Evolutionary conservation across 2,113 vertebrate genomes (phyloP).

Genomic region (Trichechus manatus): DNA sequence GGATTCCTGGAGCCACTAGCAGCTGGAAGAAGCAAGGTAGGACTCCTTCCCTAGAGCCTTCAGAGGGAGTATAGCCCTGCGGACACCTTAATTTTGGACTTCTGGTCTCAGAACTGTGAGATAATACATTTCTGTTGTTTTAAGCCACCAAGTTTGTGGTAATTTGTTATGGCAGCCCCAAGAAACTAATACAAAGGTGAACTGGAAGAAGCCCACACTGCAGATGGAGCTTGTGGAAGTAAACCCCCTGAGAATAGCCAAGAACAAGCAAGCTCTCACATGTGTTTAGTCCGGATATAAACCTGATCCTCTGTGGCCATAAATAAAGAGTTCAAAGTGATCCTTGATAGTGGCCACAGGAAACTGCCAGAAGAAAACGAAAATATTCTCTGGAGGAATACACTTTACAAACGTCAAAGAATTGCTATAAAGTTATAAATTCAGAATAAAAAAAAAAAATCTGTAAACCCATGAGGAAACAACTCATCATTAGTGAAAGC

Average conservation of each 20-base stretch:
- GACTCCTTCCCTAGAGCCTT: not conserved
- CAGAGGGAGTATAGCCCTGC: not conserved
- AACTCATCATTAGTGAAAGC: not conserved
- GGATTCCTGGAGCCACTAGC: not conserved
- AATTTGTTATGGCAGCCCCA: not conserved
- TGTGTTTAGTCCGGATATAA: not conserved
- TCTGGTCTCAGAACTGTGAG: not conserved
- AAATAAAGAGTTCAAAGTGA: slow-evolving; percentile 11
- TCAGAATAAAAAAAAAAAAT: slow-evolving; percentile 25
- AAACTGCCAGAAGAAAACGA: slow-evolving; percentile 30
- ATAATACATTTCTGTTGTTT: not conserved
- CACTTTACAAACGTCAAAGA: slow-evolving; percentile 3
- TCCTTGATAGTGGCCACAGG: not conserved
- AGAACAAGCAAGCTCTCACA: not conserved
- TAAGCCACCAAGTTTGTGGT: not conserved
- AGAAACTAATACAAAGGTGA: not conserved
- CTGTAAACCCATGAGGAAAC: not conserved
- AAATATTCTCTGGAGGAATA: slow-evolving; percentile 17
- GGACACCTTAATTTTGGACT: not conserved
- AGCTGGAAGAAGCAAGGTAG: not conserved
- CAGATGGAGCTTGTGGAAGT: not conserved
- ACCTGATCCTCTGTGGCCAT: not conserved
- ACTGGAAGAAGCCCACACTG: slow-evolving; percentile 4
- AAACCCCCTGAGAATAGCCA: not conserved
- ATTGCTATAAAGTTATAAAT: slow-evolving; percentile 36